Conservation (phyloP, 2,113 vertebrate species). For the Dolichotis patagonum region DNA sequence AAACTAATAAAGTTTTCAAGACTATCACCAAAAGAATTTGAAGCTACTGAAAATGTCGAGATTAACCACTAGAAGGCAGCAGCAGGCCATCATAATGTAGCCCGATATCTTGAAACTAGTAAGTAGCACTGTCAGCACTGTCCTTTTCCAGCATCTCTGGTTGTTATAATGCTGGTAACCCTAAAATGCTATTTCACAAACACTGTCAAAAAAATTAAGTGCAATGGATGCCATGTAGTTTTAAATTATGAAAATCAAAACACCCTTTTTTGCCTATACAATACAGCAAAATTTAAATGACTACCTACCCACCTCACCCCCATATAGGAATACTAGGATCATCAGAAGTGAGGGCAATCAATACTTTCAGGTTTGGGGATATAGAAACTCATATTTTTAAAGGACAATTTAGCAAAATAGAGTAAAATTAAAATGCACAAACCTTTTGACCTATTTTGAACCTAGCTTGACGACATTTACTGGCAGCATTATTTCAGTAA, state of each 20-base stretch:
- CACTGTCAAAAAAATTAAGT: not conserved
- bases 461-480: not conserved
- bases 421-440: not conserved
- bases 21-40: not conserved
- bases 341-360: not conserved
- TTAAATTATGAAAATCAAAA: constrained; percentile 11
- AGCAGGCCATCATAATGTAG: constrained; percentile 24
- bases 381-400: no score
- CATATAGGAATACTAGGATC: not conserved
- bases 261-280: not conserved
- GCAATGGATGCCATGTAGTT: not conserved
- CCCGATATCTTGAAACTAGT: not conserved
- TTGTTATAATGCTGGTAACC: not conserved
- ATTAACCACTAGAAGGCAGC: constrained; percentile 72
- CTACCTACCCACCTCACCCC: not conserved
- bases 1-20: not conserved
- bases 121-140: not conserved
- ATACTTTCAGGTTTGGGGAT: not conserved
- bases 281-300: not conserved
- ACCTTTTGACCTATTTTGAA: not conserved
- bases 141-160: not conserved
- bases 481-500: not conserved
- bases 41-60: not conserved
- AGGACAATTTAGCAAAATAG: not conserved
- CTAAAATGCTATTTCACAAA: constrained; percentile 37